A percentile compares a stretch with the other conserved stretches of the same genome.
phyloP scores from a whole-genome alignment of 2,888 invertebrate genomes.

The Osmoderma eremita region DNA sequence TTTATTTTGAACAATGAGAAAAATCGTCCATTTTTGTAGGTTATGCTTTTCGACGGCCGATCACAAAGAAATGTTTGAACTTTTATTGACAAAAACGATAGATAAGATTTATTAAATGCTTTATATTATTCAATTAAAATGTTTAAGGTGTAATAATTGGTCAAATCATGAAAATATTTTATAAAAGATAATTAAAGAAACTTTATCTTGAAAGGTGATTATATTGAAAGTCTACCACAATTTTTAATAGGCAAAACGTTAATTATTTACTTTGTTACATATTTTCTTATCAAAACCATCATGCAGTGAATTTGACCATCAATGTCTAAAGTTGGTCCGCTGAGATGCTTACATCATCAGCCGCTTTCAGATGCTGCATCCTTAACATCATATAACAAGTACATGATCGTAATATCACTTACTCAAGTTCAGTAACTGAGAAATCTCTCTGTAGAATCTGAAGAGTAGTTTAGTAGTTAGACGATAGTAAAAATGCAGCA shows the following conservation, averaged over 20 bases:
- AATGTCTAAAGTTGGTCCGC: slow-evolving; percentile 63
- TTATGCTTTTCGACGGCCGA: background rate
- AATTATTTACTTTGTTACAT: slow-evolving; percentile 41
- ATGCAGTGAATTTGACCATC: slow-evolving; percentile 58
- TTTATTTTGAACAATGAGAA: background rate
- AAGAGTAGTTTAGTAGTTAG: background rate
- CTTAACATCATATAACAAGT: slow-evolving; percentile 19
- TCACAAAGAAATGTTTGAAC: background rate
- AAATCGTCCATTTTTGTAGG: slow-evolving; percentile 14
- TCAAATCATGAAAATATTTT: too few relatives aligned
- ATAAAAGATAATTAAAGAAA: too few relatives aligned
- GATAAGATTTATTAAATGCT: slow-evolving; percentile 7
- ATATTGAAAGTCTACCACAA: slow-evolving; percentile 23
- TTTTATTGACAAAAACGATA: slow-evolving; percentile 1
- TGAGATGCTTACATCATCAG: slow-evolving; percentile 64
- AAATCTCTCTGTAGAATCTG: too few relatives aligned
- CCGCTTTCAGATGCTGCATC: slow-evolving; percentile 60
- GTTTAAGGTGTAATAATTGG: too few relatives aligned
- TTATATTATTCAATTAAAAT: too few relatives aligned
- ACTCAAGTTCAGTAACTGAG: too few relatives aligned
- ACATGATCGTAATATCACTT: background rate
- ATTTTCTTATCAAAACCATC: slow-evolving; percentile 47
- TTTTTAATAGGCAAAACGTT: slow-evolving; percentile 7
- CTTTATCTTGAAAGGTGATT: too few relatives aligned
- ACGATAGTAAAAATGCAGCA: slow-evolving; percentile 55